Base-by-base conservation (phyloP, 92 coral and sea anemone species). In the Actinernus sp. region DNA sequence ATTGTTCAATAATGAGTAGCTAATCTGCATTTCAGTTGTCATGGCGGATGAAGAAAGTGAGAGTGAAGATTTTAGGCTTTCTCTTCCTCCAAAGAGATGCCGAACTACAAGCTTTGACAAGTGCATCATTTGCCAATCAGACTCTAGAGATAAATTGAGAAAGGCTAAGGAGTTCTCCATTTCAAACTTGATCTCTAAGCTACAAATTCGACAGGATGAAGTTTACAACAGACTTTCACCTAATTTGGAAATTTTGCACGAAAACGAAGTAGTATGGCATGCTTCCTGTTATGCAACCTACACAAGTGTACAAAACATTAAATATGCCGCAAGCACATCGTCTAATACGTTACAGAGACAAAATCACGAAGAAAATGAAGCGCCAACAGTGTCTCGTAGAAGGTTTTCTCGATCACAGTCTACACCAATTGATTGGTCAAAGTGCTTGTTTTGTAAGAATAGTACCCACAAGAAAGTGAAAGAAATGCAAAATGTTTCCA, bases 191-290 rank as follows among this genome's bases (percentile, higher is more conserved):
- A 49, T 74, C 21, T 74, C 74, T 3, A 64, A 52, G 28, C 54
- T 75, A 13, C 49, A 75, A 40, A 54, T 75, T 64, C 67, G 83
- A 7, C 65, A 54, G 59, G 67, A 75, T 55, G 74, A 39, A 8
- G 74, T 75, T 31, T 75, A 64, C 33, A 19, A 57, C 43, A 9
- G 76, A 8, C 76, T 77, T 33, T 23, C 50, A n/a, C 26, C 32
- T 25, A 34, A 77, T 56, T 34, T 77, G 22, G 39, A 67, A 1
- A 4, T 32, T 1, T 34, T 67, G 23, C 20, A 31, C 33, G 69
- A 57, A 56, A 56, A 67, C 53, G 63, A 67, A 32, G 76, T 77
- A 9, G 5, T 74, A 1, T 76, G 76, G 84, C 76, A 76, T 43
- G 49, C 84, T 26, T 54, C 68, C 5, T 76, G 84, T 26, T 77